phyloP scores from a whole-genome alignment of 2,113 vertebrate species.

The Cathartes aura region DNA sequence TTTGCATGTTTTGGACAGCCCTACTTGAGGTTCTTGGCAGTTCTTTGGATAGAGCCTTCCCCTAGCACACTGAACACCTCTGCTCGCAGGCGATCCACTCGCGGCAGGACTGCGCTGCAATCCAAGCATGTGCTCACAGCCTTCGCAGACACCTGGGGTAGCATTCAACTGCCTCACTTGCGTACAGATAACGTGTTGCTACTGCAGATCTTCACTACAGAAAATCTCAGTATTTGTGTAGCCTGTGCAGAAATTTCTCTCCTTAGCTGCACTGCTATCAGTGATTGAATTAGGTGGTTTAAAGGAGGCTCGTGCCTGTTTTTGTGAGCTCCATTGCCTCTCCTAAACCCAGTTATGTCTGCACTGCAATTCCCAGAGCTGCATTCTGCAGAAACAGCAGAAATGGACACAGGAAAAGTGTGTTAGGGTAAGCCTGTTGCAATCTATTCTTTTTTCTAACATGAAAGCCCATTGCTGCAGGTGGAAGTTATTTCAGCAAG shows the following conservation, averaged over 20 bases:
- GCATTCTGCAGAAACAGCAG: not conserved
- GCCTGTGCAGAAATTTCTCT: not conserved
- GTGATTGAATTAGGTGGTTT: not conserved
- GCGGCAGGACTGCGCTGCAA: not conserved
- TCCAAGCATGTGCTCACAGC: not conserved
- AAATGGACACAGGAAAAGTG: not conserved
- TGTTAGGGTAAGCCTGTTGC: not conserved
- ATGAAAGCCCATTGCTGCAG: not conserved
- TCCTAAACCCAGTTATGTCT: not conserved
- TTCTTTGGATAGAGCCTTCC: not conserved
- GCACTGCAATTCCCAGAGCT: not conserved
- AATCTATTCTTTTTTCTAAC: not conserved
- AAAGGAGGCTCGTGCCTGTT: not conserved
- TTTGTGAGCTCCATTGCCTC: not conserved
- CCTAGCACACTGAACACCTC: not conserved
- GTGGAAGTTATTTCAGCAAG: not conserved
- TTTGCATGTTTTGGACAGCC: not conserved
- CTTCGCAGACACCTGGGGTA: not conserved
- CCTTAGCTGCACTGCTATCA: not conserved
- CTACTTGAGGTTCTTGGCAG: not conserved
- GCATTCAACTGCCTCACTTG: not conserved
- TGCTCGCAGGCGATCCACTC: fast-evolving
- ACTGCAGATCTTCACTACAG: not conserved
- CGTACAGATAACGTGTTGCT: not conserved
- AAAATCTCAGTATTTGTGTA: not conserved